These are phyloP conservation scores for Branchinecta lynchi DNA, from an alignment of 1,140 invertebrate genomes.

Conservation along the genomic window DNA sequence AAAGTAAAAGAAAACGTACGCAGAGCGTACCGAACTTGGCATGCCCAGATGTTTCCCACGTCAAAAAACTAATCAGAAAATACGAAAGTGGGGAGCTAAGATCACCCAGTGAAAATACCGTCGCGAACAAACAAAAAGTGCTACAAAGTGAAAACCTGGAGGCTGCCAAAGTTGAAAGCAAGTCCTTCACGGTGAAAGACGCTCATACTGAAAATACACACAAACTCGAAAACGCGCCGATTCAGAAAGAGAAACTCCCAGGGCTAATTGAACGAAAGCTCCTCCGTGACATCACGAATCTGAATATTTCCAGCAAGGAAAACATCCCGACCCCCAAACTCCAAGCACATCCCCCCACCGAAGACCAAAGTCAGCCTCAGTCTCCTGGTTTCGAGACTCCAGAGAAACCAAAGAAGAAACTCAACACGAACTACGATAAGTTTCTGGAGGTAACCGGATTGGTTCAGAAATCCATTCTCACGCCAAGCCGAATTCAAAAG, in stretches of 20 bases:
- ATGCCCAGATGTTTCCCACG: neutral
- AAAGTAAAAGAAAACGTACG: neutral
- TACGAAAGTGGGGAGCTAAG: neutral
- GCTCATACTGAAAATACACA: neutral
- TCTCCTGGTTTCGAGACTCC: slow-evolving; percentile 24
- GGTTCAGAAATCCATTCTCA: slow-evolving; percentile 61
- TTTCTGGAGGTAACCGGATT: slow-evolving; percentile 61
- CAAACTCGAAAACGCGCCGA: neutral
- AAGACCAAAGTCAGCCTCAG: slow-evolving; percentile 29
- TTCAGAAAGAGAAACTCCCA: neutral
- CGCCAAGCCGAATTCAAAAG: slow-evolving; percentile 38
- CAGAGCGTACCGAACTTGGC: neutral
- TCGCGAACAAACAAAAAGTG: neutral
- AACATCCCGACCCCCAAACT: neutral
- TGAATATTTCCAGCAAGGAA: neutral
- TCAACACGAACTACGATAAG: slow-evolving; percentile 19
- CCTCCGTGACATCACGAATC: neutral
- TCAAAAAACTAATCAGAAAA: neutral
- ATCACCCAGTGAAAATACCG: neutral
- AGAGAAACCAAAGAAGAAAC: slow-evolving; percentile 13
- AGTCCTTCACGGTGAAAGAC: neutral
- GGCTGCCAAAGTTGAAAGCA: neutral
- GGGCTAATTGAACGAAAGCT: neutral
- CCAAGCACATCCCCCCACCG: slow-evolving; percentile 22
- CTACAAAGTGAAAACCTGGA: neutral